phyloP scores from a whole-genome alignment of 2,888 invertebrate genomes.

The Listrodromus nycthemerus region DNA sequence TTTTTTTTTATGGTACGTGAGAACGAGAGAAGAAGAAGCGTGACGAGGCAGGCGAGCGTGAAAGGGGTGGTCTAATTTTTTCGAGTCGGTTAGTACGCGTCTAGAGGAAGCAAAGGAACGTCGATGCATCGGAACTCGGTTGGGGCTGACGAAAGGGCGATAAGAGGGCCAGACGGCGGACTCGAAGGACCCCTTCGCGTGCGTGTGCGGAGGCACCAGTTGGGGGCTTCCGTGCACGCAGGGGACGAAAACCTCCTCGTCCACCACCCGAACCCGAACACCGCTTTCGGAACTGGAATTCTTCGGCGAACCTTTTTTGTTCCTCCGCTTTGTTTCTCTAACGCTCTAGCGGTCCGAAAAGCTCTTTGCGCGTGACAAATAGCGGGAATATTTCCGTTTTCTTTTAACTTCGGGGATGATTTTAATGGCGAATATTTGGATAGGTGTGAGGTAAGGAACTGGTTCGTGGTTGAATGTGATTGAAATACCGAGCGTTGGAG shows the following conservation, averaged over 20 bases:
- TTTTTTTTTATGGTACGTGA: slow-evolving; percentile 13
- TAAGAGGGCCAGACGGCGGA: slow-evolving; percentile 30
- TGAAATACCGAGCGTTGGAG: too few relatives aligned
- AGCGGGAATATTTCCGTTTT: too few relatives aligned
- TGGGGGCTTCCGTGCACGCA: slow-evolving; percentile 22
- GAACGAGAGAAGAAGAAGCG: slow-evolving; percentile 66
- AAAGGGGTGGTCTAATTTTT: slow-evolving; percentile 74
- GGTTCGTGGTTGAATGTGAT: too few relatives aligned
- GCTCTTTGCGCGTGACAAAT: background rate
- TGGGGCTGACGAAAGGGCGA: slow-evolving; percentile 17
- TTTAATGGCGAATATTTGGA: too few relatives aligned
- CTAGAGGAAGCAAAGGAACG: slow-evolving; percentile 25
- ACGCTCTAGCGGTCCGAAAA: background rate
- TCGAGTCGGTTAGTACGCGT: slow-evolving; percentile 70
- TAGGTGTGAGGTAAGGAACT: too few relatives aligned
- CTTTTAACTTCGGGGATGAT: too few relatives aligned
- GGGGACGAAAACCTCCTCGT: background rate
- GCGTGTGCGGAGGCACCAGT: slow-evolving; percentile 17
- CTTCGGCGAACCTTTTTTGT: background rate
- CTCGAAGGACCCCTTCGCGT: slow-evolving; percentile 36
- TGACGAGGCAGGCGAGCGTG: slow-evolving; percentile 73
- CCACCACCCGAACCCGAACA: background rate
- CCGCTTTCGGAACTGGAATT: background rate
- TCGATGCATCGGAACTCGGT: slow-evolving; percentile 50
- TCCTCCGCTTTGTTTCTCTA: background rate